A percentile compares a stretch with the other conserved stretches of the same genome.
Evolutionary conservation across 2,113 vertebrate genomes (phyloP).

Genomic region (Tricholaema leucomelas): DNA sequence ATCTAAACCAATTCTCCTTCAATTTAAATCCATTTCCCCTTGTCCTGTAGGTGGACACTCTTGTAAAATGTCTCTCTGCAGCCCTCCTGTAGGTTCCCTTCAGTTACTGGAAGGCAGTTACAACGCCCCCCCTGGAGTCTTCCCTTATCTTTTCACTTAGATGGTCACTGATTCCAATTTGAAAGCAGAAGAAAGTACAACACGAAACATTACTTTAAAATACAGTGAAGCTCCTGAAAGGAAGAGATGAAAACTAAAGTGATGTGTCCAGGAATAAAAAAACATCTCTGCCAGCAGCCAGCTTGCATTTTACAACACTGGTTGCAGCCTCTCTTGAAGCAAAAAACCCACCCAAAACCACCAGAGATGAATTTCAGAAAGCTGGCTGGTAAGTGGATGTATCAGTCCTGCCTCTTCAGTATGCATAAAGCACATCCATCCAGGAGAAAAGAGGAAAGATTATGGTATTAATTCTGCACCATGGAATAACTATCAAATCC

Average conservation of each 20-base stretch:
- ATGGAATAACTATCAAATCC: neutral
- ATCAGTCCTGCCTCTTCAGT: neutral
- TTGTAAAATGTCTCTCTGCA: too few species aligned
- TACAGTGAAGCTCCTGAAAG: neutral
- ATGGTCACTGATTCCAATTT: neutral
- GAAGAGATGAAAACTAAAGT: neutral
- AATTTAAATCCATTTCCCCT: too few species aligned
- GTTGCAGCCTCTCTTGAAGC: neutral
- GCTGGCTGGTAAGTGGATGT: neutral
- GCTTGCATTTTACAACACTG: neutral
- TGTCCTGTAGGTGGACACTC: too few species aligned
- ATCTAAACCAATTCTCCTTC: too few species aligned
- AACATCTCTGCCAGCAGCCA: fast-evolving
- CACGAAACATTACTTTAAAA: neutral
- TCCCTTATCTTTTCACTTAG: neutral
- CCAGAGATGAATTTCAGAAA: neutral
- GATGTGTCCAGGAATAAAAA: neutral
- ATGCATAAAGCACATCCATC: neutral
- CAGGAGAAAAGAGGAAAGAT: neutral
- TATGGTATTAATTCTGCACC: neutral
- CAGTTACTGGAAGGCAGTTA: too few species aligned
- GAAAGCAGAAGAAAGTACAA: neutral
- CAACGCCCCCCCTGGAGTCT: too few species aligned
- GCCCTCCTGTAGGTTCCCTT: too few species aligned
- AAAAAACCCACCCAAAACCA: neutral